These are phyloP conservation scores for Brachystomella parvula DNA, from an alignment of 1,140 invertebrate species.

Conservation along the genomic window DNA sequence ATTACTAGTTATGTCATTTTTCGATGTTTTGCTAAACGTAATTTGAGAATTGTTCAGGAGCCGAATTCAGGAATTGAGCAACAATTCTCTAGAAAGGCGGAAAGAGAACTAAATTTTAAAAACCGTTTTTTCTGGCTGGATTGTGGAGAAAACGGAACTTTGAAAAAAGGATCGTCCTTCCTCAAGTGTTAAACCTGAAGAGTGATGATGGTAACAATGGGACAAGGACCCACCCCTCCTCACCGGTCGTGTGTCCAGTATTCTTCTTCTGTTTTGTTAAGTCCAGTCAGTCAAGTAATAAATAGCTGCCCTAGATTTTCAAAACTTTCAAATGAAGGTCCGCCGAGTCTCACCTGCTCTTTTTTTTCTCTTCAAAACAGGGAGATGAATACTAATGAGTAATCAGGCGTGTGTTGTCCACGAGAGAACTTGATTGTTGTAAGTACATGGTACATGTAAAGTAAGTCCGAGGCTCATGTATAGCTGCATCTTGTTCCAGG, in stretches of 20 bases:
- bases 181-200: slow-evolving; percentile 4
- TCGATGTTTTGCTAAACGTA: too few species aligned
- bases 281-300: not conserved
- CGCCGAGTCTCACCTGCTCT: slow-evolving; percentile 9
- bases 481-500: too few species aligned
- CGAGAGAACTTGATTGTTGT: slow-evolving; percentile 3
- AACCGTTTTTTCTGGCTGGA: not conserved
- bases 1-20: too few species aligned
- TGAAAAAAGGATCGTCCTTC: not conserved
- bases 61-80: too few species aligned
- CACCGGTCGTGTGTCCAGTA: not conserved
- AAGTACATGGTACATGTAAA: too few species aligned
- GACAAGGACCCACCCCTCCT: not conserved
- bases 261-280: not conserved
- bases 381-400: slow-evolving; percentile 3
- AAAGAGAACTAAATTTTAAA: too few species aligned
- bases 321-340: not conserved
- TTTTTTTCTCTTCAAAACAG: not conserved
- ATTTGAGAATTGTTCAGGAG: too few species aligned
- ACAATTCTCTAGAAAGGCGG: too few species aligned
- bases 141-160: not conserved
- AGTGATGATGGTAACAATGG: slow-evolving; percentile 2
- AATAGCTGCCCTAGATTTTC: slow-evolving; percentile 3
- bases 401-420: slow-evolving; percentile 11
- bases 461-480: too few species aligned